Base-by-base conservation (phyloP, 2,113 vertebrate genomes). In the Malaclemys terrapin region DNA sequence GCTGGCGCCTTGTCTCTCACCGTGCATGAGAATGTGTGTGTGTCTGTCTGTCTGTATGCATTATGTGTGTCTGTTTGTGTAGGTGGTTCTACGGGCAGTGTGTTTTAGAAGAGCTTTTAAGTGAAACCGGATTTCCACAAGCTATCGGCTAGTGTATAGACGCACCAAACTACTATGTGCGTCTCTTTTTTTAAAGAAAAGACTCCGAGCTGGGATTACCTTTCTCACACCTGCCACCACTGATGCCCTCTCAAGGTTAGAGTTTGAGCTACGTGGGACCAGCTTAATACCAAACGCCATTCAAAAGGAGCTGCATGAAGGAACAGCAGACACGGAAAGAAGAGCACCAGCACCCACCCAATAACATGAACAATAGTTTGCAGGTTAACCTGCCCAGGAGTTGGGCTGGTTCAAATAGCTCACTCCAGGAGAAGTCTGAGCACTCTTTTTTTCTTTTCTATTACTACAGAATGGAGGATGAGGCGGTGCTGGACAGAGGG, bases 391-490 rank as follows among this genome's bases (percentile, higher is more conserved):
- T 99, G 98, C 99, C 98, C 50, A 98, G 96, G 94, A 98, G 97
- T 96, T 95, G 98, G 97, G 99, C 98, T 94, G 98, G 98, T 92
- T 98, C 99, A 3, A 98, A 98, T 84, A 95, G 98, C 98, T 99
- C 99, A 0, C 98, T 99, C 95, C 99, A 99, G 98, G 99, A 99
- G 96, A 99, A 99, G 98, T 99, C 99, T 99, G 99, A 99, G 98
- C 99, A 99, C 98, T 99, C 99, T 98, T 99, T 99, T 96, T 99
- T 99, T 98, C 98, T 99, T 96, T 99, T 99, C 97, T 99, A 99
- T 98, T 99, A 99, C 98, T 99, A 99, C 97, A 99, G 99, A 99
- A 99, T 99, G 99, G 99, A 99, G 98, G 99, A 99, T 97, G 99
- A 99, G 98, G 99, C 99, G 42, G 99, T 99, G 95, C 96, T 99